Evolutionary conservation across 2,113 vertebrate genomes (phyloP).

Genomic region (Nyctereutes procyonoides): DNA sequence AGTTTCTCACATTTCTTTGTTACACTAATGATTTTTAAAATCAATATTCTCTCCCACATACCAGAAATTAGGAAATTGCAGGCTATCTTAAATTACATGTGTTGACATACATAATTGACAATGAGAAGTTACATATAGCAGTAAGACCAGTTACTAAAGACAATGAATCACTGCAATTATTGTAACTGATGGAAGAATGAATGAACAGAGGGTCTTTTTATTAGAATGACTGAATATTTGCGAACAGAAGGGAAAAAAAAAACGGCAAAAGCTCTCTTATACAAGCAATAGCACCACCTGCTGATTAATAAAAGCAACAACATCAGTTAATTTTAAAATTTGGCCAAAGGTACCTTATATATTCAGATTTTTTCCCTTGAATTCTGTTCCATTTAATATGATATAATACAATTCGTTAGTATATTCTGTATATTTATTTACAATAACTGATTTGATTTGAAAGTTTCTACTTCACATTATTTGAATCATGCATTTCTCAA

Average conservation of each 20-base stretch:
- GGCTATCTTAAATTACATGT: not conserved
- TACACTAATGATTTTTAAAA: conserved; percentile 18
- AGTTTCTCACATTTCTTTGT: conserved; percentile 8
- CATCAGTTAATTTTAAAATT: conserved; percentile 32
- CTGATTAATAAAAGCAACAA: conserved; percentile 64
- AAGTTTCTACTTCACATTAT: not conserved
- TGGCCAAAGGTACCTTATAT: not conserved
- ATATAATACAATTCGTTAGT: conserved; percentile 28
- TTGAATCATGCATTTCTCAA: conserved; percentile 44
- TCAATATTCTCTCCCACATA: conserved; percentile 7
- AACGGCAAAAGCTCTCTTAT: not conserved
- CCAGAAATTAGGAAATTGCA: conserved; percentile 2
- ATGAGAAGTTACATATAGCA: conserved; percentile 21
- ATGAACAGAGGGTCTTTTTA: not conserved
- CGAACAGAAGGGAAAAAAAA: not conserved
- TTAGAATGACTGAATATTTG: not conserved
- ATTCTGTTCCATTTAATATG: not conserved
- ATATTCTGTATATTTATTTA: conserved; percentile 9
- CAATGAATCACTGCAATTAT: conserved; percentile 3
- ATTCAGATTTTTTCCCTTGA: not conserved
- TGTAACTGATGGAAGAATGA: not conserved
- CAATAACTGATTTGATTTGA: not conserved
- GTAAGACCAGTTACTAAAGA: conserved; percentile 9
- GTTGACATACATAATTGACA: not conserved
- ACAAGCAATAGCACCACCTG: conserved; percentile 76